A percentile compares a stretch with the other conserved stretches of the same genome.
phyloP scores from a whole-genome alignment of 1,140 invertebrate genomes.

The Harpegnathos saltator region DNA sequence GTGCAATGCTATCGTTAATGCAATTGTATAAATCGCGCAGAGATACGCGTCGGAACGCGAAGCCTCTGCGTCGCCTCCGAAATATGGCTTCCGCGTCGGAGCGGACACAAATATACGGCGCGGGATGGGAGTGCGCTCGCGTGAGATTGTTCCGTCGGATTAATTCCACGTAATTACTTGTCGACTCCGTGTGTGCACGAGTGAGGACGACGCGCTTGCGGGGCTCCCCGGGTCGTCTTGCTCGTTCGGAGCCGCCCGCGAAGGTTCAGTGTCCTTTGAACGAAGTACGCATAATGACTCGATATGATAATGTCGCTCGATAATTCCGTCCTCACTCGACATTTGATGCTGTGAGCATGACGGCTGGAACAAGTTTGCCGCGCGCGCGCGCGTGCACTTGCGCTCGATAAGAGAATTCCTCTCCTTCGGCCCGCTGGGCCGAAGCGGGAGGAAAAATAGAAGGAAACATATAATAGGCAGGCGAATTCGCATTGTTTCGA shows the following conservation, averaged over 20 bases:
- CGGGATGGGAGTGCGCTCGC: background rate
- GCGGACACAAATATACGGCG: background rate
- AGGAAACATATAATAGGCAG: no score
- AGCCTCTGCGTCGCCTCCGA: conserved; percentile 56
- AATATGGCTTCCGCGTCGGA: conserved; percentile 67
- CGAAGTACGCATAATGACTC: conserved; percentile 6
- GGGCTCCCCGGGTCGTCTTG: background rate
- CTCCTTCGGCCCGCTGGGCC: no score
- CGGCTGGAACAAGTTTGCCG: background rate
- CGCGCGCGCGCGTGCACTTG: no score
- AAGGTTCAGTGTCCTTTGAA: conserved; percentile 1
- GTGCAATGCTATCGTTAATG: conserved; percentile 36
- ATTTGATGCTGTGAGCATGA: background rate
- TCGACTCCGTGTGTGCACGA: background rate
- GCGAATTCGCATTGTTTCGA: no score
- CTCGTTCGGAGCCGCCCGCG: background rate
- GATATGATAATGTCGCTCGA: conserved; percentile 10
- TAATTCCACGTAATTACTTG: conserved; percentile 16
- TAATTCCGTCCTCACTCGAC: background rate
- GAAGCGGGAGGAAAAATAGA: no score
- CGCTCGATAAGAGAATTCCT: no score
- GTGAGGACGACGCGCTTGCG: background rate
- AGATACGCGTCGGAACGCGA: conserved; percentile 59
- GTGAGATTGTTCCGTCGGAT: conserved; percentile 4
- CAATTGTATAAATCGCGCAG: conserved; percentile 66